Evolutionary conservation across 2,888 invertebrate genomes (phyloP), one percentile per base, ranked within the genome.

Genomic region (Phania funesta): DNA sequence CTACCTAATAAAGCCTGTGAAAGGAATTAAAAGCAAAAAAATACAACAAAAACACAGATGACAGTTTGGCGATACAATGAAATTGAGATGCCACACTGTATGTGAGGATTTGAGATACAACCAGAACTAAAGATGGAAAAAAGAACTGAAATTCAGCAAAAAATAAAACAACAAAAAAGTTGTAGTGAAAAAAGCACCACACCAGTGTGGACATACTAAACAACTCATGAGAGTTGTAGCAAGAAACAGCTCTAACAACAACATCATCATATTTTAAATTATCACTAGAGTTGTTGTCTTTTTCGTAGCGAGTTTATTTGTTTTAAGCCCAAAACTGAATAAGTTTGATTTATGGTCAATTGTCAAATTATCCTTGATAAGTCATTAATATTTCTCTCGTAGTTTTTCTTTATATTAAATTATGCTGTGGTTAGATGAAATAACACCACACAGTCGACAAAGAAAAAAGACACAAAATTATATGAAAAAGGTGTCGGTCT

Each of bases 341-440:
- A 82, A 70, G 84, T 87, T 89, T 90, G 90, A 90, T 90, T 90
- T 90, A 90, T 90, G 86, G 88, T 87, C 85, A 86, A 87, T 87
- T 90, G 89, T 90, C 90, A 90, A 89, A 90, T 90, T 90, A 90
- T 89, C 90, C 90, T 90, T 90, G 90, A 90, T 89, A 90, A 89
- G 90, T 90, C 90, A 90, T 90, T 90, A 90, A 90, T 90, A 90
- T 89, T 85, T 81, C 65, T 54, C 18, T 29, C 65, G 65, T 58
- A 58, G 50, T 65, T 71, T 56, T 73, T 73, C 52, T 81, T 70
- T 70, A 65, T 78, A 78, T 78, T 74, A 82, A 78, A 82, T 82
- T 78, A 82, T 82, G 44, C 75, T 82, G 82, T 78, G 82, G 82
- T 82, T 82, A 78, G 82, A 75, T 60, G 50, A 64, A 65, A 76